Evolutionary conservation across 2,797 vertebrate genomes (phyloP).

Genomic region (Ibycter americanus): DNA sequence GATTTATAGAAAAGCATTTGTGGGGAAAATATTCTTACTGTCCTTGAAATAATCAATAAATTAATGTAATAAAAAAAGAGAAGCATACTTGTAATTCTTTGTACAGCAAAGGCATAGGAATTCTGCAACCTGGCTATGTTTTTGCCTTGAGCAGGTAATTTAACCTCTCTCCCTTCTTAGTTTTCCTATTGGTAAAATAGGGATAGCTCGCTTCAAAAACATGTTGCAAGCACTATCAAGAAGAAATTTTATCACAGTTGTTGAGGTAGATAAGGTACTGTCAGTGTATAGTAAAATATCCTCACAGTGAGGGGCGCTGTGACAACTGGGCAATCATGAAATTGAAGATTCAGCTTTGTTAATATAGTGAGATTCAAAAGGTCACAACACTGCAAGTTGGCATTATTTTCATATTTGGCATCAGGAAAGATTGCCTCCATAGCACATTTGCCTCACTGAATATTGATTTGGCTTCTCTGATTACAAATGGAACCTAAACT

Average conservation of each 20-base stretch:
- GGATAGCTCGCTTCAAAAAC: background rate
- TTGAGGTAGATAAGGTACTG: background rate
- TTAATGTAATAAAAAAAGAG: background rate
- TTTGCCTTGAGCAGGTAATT: background rate
- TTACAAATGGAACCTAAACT: background rate
- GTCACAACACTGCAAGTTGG: background rate
- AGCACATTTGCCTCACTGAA: background rate
- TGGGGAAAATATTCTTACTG: background rate
- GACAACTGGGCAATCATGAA: background rate
- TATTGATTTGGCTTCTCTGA: background rate
- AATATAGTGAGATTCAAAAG: background rate
- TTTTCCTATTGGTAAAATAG: background rate
- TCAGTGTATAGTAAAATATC: background rate
- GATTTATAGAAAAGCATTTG: background rate
- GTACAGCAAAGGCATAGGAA: background rate
- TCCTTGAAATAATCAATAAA: background rate
- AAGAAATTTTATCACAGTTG: background rate
- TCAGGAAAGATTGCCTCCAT: background rate
- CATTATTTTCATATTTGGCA: background rate
- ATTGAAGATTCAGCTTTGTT: background rate
- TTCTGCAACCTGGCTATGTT: background rate
- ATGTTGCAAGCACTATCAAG: background rate
- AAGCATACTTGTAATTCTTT: background rate
- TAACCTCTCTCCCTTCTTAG: background rate
- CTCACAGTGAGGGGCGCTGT: rapidly evolving